These are phyloP conservation scores for Neodiprion virginianus DNA, from an alignment of 1,140 invertebrate species.

Conservation along the genomic window DNA sequence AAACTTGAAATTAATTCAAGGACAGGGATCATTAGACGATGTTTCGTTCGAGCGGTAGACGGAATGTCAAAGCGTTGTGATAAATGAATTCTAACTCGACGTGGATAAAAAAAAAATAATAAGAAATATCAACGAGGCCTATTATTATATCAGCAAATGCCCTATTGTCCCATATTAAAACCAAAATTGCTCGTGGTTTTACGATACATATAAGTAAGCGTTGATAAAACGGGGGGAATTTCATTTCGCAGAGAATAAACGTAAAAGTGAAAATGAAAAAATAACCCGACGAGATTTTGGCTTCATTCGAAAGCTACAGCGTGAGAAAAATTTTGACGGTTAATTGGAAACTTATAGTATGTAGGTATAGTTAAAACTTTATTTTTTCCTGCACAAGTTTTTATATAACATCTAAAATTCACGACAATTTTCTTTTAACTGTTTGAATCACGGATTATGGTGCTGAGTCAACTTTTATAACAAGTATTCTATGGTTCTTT, in stretches of 20 bases:
- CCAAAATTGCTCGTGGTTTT: slow-evolving; percentile 1
- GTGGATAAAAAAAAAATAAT: background rate
- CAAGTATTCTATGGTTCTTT: too few relatives aligned
- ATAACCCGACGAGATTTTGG: background rate
- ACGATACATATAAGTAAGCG: background rate
- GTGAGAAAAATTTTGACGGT: too few relatives aligned
- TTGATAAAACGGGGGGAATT: background rate
- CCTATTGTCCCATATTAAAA: background rate
- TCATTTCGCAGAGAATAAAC: background rate
- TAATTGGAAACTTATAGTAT: too few relatives aligned
- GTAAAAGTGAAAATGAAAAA: background rate
- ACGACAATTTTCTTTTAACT: too few relatives aligned
- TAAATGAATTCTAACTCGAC: background rate
- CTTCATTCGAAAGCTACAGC: background rate
- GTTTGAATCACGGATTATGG: too few relatives aligned
- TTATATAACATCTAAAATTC: too few relatives aligned
- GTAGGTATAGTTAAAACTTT: too few relatives aligned
- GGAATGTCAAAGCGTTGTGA: background rate
- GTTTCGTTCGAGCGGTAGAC: background rate
- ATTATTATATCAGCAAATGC: background rate
- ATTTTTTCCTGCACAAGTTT: too few relatives aligned
- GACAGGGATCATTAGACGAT: background rate
- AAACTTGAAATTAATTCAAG: background rate
- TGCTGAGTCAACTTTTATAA: too few relatives aligned
- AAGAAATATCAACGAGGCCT: background rate